A percentile compares a stretch with the other conserved stretches of the same genome.
Evolutionary conservation across 2,113 vertebrate species (phyloP).

Genomic region (Gavialis gangeticus): DNA sequence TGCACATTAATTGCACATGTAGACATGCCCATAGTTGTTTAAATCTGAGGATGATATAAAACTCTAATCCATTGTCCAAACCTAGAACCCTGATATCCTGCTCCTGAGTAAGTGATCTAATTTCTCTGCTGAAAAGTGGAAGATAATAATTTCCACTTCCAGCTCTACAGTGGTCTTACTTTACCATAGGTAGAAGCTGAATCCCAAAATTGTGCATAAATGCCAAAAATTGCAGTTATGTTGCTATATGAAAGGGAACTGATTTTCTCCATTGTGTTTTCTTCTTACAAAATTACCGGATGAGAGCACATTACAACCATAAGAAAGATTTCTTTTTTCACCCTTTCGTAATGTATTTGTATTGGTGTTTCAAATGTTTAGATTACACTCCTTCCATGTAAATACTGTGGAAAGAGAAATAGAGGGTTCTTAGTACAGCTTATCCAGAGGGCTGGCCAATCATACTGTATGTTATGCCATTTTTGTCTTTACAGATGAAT

Average conservation of each 20-base stretch:
- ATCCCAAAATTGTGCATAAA: too few relatives aligned
- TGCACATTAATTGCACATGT: too few relatives aligned
- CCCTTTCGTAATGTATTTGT: background rate
- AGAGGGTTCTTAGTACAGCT: background rate
- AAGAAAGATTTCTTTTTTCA: background rate
- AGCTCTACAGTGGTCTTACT: too few relatives aligned
- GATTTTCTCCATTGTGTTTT: background rate
- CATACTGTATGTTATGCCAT: background rate
- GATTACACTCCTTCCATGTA: background rate
- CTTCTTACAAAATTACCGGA: background rate
- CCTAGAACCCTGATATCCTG: too few relatives aligned
- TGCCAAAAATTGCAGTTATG: too few relatives aligned
- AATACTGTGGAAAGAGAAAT: background rate
- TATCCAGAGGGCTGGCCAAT: background rate
- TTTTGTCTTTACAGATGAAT: background rate
- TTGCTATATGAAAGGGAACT: too few relatives aligned
- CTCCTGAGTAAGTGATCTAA: too few relatives aligned
- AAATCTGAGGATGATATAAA: constrained; percentile 43
- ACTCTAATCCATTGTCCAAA: constrained; percentile 14
- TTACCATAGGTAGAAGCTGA: too few relatives aligned
- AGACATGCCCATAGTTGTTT: background rate
- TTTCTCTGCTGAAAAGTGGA: too few relatives aligned
- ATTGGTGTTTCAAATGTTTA: background rate
- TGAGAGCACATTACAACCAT: background rate
- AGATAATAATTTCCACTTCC: too few relatives aligned